Conservation (phyloP, 2,797 vertebrate species). For the Acestrorhynchus altus region DNA sequence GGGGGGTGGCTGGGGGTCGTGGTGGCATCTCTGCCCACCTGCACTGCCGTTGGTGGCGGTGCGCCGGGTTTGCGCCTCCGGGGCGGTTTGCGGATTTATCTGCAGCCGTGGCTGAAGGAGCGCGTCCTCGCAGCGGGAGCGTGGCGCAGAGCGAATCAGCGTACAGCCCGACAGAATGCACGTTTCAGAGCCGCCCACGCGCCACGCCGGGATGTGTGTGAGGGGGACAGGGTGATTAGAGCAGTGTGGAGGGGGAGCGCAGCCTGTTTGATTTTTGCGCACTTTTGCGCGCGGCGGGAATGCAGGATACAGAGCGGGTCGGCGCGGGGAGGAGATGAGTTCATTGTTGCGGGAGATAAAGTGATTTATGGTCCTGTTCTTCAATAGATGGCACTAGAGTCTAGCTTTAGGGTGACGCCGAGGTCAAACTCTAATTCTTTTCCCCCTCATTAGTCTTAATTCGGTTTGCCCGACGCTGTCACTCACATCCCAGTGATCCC, state of each 20-base stretch:
- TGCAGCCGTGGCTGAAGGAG: neutral
- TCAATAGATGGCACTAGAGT: constrained; percentile 98
- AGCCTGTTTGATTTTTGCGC: constrained; percentile 6
- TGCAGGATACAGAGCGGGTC: neutral
- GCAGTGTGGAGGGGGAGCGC: neutral
- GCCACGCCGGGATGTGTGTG: neutral
- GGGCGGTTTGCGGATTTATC: neutral
- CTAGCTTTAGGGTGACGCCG: constrained; percentile 84
- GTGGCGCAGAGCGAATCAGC: constrained; percentile 4
- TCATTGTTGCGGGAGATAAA: constrained; percentile 49
- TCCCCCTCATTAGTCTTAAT: constrained; percentile 53
- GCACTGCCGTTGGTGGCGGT: neutral
- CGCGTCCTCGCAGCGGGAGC: neutral
- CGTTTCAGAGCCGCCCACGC: neutral
- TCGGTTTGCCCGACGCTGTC: constrained; percentile 24
- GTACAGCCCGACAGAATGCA: neutral
- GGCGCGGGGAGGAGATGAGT: constrained; percentile 21
- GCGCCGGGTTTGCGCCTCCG: neutral
- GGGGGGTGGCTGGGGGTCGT: neutral
- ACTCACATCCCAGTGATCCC: neutral
- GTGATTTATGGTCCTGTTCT: constrained; percentile 70
- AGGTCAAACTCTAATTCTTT: constrained; percentile 76
- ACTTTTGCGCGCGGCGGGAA: constrained; percentile 1
- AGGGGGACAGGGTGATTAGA: neutral
- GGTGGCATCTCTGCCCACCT: neutral